A percentile compares a stretch with the other conserved stretches of the same genome.
Conservation (phyloP, 2,797 vertebrate genomes). For the Periparus ater region DNA sequence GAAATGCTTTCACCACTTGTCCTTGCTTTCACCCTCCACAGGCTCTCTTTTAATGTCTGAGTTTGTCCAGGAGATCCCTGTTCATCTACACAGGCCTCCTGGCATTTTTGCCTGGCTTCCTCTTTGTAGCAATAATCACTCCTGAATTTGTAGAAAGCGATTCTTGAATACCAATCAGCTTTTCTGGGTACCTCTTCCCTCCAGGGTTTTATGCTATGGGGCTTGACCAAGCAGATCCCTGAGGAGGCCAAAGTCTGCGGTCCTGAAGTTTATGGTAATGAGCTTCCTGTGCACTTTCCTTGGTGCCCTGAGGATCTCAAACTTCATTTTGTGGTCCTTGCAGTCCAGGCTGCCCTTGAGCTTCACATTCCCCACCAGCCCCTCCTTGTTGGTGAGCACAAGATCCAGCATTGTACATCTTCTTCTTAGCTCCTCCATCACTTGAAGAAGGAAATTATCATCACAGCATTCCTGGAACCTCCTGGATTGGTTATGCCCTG, state of each 20-base stretch:
- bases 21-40: rapidly evolving
- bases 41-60: background rate
- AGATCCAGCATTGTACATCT: background rate
- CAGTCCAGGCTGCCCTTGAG: background rate
- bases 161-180: background rate
- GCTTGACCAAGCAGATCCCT: background rate
- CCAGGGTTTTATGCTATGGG: background rate
- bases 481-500: background rate
- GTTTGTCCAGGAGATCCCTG: background rate
- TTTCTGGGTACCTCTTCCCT: background rate
- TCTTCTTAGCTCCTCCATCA: background rate
- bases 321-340: background rate
- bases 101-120: background rate
- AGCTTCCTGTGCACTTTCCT: background rate
- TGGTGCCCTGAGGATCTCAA: background rate
- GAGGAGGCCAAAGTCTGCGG: background rate
- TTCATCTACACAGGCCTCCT: background rate
- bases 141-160: background rate
- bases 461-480: rapidly evolving
- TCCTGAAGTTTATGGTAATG: background rate
- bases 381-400: background rate
- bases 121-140: background rate
- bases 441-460: background rate
- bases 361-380: background rate
- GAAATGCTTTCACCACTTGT: background rate